Conservation (phyloP, 2,888 invertebrate species). For the Drosophila colorata region DNA sequence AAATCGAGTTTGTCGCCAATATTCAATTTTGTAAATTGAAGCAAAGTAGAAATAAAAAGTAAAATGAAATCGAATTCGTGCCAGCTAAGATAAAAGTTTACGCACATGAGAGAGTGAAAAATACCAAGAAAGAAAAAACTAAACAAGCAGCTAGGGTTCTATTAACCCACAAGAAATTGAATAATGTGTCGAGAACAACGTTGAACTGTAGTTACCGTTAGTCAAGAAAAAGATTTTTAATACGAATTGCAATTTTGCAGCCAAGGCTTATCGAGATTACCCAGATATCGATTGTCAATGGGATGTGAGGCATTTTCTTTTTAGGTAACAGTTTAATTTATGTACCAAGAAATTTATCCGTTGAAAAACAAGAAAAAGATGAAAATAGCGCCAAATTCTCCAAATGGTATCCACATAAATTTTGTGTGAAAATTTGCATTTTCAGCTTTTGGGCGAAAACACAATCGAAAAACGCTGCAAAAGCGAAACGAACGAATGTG, state of each 20-base stretch:
- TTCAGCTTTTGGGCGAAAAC: constrained; percentile 18
- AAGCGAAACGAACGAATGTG: constrained; percentile 33
- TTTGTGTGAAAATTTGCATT: constrained; percentile 35
- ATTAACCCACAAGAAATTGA: constrained; percentile 42
- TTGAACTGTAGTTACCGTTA: constrained; percentile 10
- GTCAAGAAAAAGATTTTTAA: constrained; percentile 3
- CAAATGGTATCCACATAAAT: constrained; percentile 40
- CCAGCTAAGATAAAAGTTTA: constrained; percentile 54
- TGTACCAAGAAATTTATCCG: constrained; percentile 13
- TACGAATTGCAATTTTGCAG: constrained; percentile 9
- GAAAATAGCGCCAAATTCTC: constrained; percentile 21
- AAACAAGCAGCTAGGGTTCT: constrained; percentile 4
- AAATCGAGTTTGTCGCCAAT: constrained; percentile 78
- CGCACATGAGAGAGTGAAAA: constrained; percentile 33
- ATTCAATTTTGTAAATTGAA: constrained; percentile 80
- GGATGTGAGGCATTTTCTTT: constrained; percentile 2
- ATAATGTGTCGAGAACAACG: constrained; percentile 22
- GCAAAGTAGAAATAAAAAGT: constrained; percentile 64
- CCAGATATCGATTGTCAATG: constrained; percentile 5
- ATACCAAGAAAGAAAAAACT: background rate
- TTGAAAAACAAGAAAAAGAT: background rate
- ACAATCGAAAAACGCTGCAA: constrained; percentile 24
- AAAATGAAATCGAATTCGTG: constrained; percentile 62
- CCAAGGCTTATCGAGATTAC: constrained; percentile 23
- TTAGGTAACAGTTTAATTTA: constrained; percentile 24